These are phyloP conservation scores for Hirundo rustica DNA, from an alignment of 2,797 vertebrate species.

Conservation along the genomic window DNA sequence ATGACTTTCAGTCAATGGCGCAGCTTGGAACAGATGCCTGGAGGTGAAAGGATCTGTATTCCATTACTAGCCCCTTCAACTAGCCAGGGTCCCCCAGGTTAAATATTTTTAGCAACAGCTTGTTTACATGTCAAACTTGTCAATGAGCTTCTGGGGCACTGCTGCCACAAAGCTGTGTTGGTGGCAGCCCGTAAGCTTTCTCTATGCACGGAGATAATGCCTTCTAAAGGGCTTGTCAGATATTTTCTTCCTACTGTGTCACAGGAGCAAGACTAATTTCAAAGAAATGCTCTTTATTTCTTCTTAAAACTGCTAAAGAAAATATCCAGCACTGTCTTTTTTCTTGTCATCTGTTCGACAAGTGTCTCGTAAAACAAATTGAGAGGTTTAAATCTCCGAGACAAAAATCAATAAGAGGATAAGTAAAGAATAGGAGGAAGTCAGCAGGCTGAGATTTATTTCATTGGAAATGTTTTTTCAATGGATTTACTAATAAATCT, in stretches of 20 bases:
- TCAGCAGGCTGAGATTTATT: constrained; percentile 74
- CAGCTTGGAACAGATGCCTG: constrained; percentile 44
- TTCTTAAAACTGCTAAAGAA: constrained; percentile 66
- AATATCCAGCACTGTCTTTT: constrained; percentile 54
- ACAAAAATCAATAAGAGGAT: constrained; percentile 73
- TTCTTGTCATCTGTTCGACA: constrained; percentile 61
- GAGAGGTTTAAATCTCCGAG: constrained; percentile 73
- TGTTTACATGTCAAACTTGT: constrained; percentile 67
- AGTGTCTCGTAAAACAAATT: constrained; percentile 74
- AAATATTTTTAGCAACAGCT: constrained; percentile 69
- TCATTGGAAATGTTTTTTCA: constrained; percentile 73
- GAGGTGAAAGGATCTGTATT: constrained; percentile 64
- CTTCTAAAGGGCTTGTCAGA: constrained; percentile 51
- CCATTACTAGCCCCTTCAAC: constrained; percentile 58
- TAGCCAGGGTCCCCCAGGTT: constrained; percentile 46
- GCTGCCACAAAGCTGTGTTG: constrained; percentile 36
- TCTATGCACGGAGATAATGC: neutral
- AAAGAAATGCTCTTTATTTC: constrained; percentile 66
- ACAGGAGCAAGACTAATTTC: constrained; percentile 64
- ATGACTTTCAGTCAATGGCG: constrained; percentile 8
- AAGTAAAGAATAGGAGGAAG: constrained; percentile 71
- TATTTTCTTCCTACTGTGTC: constrained; percentile 37
- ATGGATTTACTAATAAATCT: constrained; percentile 74
- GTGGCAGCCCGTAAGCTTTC: constrained; percentile 32
- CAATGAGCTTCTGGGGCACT: constrained; percentile 45